phyloP scores from a whole-genome alignment of 2,888 invertebrate genomes.

The Antheraea yamamai region DNA sequence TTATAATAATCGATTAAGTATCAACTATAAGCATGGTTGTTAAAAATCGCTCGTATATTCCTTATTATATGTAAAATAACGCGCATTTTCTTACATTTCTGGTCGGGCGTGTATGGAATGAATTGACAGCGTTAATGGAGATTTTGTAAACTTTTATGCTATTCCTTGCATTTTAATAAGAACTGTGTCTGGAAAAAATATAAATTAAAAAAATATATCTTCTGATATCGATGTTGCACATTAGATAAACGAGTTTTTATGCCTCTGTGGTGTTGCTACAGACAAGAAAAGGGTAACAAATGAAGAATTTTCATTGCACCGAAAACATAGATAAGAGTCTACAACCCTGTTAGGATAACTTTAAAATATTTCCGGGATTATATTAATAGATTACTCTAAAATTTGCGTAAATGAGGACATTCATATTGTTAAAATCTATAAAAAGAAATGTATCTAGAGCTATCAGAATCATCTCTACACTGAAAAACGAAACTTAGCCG shows the following conservation, averaged over 20 bases:
- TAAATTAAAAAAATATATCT: constrained; percentile 1
- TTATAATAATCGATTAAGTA: not conserved
- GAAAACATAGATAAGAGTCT: not conserved
- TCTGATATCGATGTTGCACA: constrained; percentile 9
- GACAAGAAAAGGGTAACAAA: not conserved
- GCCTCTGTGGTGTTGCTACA: constrained; percentile 8
- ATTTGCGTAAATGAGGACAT: not conserved
- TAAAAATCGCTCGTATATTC: not conserved
- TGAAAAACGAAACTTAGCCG: too few species aligned
- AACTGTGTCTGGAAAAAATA: constrained; percentile 4
- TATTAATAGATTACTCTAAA: not conserved
- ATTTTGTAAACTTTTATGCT: constrained; percentile 1
- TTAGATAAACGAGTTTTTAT: not conserved
- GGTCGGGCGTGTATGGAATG: not conserved
- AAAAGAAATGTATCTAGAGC: too few species aligned
- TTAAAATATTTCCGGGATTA: not conserved
- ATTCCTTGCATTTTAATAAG: constrained; percentile 11
- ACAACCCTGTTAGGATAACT: not conserved
- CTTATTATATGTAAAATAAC: not conserved
- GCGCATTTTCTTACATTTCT: constrained; percentile 5
- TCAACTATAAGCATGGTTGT: not conserved
- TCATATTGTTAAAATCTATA: too few species aligned
- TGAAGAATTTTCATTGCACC: not conserved
- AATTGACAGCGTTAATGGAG: not conserved
- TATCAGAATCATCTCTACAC: too few species aligned